Conservation (phyloP, 2,113 vertebrate species). For the Lampris incognitus region DNA sequence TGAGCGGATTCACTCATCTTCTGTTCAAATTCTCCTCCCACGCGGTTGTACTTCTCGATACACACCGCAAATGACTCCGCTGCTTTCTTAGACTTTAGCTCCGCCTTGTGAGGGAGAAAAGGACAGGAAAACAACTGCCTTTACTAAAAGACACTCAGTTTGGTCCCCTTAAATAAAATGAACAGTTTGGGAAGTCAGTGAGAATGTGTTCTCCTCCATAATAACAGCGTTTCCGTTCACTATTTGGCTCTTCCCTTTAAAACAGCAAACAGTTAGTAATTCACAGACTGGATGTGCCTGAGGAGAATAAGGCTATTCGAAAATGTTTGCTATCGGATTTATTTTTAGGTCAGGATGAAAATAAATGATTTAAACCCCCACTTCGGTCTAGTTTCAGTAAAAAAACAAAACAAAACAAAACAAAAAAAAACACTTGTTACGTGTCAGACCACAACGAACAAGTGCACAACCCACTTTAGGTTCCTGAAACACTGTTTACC, state of each 20-base stretch:
- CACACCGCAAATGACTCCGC: conserved; percentile 85
- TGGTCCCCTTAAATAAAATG: conserved; percentile 12
- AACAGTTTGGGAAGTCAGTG: conserved; percentile 1
- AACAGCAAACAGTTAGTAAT: background rate
- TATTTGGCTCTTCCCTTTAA: background rate
- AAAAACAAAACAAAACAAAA: background rate
- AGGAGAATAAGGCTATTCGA: background rate
- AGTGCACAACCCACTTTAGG: background rate
- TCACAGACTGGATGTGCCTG: background rate
- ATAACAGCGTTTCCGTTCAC: conserved; percentile 4
- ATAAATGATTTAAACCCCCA: conserved; percentile 8
- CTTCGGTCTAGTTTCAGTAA: background rate
- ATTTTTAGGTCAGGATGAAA: background rate
- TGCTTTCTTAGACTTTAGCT: conserved; percentile 93
- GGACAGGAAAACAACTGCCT: background rate
- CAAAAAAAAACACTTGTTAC: background rate
- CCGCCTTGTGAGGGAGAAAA: conserved; percentile 82
- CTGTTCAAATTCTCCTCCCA: conserved; percentile 91
- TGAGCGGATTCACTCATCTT: conserved; percentile 93
- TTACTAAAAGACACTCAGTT: conserved; percentile 8
- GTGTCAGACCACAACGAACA: background rate
- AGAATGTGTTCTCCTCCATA: background rate
- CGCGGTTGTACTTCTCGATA: conserved; percentile 91
- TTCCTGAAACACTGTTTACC: background rate
- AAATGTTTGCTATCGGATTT: background rate